These are phyloP conservation scores for Heliocidaris tuberculata DNA, from an alignment of 35 echinoderm and acorn worm genomes.

Conservation along the genomic window DNA sequence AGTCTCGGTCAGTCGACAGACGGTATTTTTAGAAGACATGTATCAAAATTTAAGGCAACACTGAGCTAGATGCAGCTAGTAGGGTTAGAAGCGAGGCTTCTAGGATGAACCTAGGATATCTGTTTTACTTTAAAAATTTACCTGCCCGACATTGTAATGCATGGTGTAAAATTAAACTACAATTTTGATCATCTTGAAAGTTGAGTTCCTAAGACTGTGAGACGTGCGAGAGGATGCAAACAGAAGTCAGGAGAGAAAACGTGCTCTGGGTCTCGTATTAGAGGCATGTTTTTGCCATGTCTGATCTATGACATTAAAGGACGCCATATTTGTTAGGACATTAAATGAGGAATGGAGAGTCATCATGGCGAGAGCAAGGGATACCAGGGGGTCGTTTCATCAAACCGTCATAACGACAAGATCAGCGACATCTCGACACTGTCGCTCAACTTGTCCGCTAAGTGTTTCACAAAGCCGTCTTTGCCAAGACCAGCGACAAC, in stretches of 20 bases:
- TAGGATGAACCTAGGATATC: background rate
- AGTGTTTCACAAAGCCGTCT: too few species aligned
- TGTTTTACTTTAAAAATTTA: background rate
- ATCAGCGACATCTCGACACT: too few species aligned
- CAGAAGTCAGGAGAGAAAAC: conserved; percentile 3
- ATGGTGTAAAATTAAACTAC: background rate
- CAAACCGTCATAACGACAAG: too few species aligned
- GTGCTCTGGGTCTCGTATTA: background rate
- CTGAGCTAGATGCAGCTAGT: background rate
- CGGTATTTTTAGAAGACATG: background rate
- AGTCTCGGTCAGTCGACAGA: background rate
- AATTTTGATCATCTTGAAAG: background rate
- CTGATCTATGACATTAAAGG: conserved; percentile 1
- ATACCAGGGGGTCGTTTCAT: too few species aligned
- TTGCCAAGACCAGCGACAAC: too few species aligned
- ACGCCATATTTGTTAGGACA: background rate
- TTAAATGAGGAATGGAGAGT: background rate
- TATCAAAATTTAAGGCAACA: background rate
- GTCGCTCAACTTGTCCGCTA: too few species aligned
- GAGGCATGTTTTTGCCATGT: background rate
- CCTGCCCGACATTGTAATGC: background rate
- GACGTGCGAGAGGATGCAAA: background rate
- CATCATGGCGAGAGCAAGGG: background rate
- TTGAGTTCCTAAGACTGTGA: background rate
- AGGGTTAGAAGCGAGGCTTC: background rate